Evolutionary conservation across 2,113 vertebrate species (phyloP), one percentile per base, ranked within the genome.

Genomic region (Microcebus lehilahytsara): DNA sequence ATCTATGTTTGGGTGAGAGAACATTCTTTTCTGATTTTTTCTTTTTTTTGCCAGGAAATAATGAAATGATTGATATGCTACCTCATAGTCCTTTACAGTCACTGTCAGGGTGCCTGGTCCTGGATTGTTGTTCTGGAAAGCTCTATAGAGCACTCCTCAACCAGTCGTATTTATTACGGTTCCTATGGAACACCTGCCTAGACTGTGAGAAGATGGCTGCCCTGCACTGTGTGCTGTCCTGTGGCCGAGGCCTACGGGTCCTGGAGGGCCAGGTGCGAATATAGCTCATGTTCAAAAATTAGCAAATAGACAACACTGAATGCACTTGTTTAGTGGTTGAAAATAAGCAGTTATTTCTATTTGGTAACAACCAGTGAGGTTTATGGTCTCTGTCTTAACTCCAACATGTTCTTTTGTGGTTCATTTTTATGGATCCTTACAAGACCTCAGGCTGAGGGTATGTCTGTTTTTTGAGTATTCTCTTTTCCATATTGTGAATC

Each of bases 191-290:
- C 67, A 97, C 98, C 72, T 91, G 88, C 91, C 97, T 1, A 3
- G 99, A 99, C 96, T 98, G 98, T 1, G 99, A 99, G 91, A 98
- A 98, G 75, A 77, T 99, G 97, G 99, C 99, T 2, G 98, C 98
- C 1, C 97, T 99, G 90, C 99, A 99, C 96, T 99, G 99, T 97
- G 96, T 99, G 74, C 98, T 99, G 69, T 98, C 99, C 16, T 98
- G 99, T 93, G 96, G 98, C 2, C 86, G 0, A 25, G 96, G 97
- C 30, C 64, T 90, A 0, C 85, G n/a, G 72, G 88, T 96, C 46
- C 92, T 97, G 83, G 98, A 99, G 98, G 96, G 49, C 56, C 97
- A 99, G 99, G 99, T 99, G 83, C 49, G 98, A 56, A 20, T 4
- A 37, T 6, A 25, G 66, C 34, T 74, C 12, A 3, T 1, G 6